A percentile compares a stretch with the other conserved stretches of the same genome.
Evolutionary conservation across 2,797 vertebrate genomes (phyloP).

Genomic region (Parambassis ranga): DNA sequence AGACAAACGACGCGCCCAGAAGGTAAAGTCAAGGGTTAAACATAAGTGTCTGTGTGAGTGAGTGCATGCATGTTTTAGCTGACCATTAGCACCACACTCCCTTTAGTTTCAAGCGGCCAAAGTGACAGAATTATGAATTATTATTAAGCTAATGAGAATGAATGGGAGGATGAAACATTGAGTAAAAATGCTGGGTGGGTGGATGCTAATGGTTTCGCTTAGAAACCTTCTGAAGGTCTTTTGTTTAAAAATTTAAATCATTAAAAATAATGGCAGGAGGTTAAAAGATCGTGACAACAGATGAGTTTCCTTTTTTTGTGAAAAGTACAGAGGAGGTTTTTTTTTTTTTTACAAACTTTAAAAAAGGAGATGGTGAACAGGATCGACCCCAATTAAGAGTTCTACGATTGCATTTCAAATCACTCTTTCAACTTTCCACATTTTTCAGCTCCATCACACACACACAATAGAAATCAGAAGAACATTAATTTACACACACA

Average conservation of each 20-base stretch:
- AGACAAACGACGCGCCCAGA: constrained; percentile 95
- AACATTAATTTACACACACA: constrained; percentile 20
- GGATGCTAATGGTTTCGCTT: not conserved
- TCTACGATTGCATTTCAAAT: not conserved
- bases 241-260: constrained; percentile 13
- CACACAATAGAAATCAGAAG: constrained; percentile 7
- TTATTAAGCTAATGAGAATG: constrained; percentile 9
- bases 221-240: not conserved
- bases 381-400: constrained; percentile 29
- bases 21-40: constrained; percentile 77
- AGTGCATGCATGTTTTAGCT: too few relatives aligned
- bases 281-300: constrained; percentile 2
- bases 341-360: constrained; percentile 11
- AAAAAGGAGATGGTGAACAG: constrained; percentile 19
- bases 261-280: constrained; percentile 18
- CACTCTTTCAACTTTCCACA: constrained; percentile 8
- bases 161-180: constrained; percentile 8
- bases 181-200: not conserved
- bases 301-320: not conserved
- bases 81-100: too few relatives aligned
- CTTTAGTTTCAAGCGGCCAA: not conserved
- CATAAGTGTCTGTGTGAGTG: not conserved
- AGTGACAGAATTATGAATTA: not conserved
- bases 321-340: constrained; percentile 5
- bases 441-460: not conserved